Conservation (phyloP, 1,140 invertebrate species). For the Drosophila ironensis region DNA sequence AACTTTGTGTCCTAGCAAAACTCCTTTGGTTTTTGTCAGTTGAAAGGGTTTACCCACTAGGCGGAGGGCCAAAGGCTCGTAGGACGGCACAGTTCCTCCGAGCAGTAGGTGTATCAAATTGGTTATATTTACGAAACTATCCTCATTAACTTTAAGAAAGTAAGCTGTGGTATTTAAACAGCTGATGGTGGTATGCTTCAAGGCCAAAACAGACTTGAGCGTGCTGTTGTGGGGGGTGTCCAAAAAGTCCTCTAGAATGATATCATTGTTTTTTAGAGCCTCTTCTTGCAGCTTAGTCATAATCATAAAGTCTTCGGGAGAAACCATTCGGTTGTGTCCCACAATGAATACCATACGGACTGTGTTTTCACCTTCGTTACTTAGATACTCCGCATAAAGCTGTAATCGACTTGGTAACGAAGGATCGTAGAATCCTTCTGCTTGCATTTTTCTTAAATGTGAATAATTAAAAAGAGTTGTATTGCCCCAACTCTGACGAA, state of each 20-base stretch:
- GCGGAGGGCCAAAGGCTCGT: conserved; percentile 37
- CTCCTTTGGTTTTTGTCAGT: conserved; percentile 71
- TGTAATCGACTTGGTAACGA: conserved; percentile 20
- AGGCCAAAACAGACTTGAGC: conserved; percentile 89
- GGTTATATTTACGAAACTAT: conserved; percentile 91
- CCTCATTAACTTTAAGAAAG: conserved; percentile 92
- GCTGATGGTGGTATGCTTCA: conserved; percentile 89
- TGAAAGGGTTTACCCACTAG: conserved; percentile 35
- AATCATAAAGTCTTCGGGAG: conserved; percentile 43
- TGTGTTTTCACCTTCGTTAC: conserved; percentile 10
- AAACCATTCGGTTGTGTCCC: conserved; percentile 39
- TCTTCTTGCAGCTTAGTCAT: conserved; percentile 52
- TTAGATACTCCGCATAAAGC: conserved; percentile 42
- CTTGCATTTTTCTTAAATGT: conserved; percentile 67
- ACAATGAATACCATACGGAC: conserved; percentile 65
- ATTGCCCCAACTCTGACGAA: conserved; percentile 91
- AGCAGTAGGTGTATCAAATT: conserved; percentile 83
- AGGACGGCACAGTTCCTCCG: conserved; percentile 75
- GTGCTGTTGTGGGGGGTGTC: conserved; percentile 93
- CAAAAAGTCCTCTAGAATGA: conserved; percentile 94
- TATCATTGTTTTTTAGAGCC: conserved; percentile 84
- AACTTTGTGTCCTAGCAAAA: conserved; percentile 89
- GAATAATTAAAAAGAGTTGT: conserved; percentile 83
- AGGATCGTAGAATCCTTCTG: conserved; percentile 27
- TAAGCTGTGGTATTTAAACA: conserved; percentile 85